Conservation (phyloP, 1,140 invertebrate genomes). For the Condylostylus longicornis region DNA sequence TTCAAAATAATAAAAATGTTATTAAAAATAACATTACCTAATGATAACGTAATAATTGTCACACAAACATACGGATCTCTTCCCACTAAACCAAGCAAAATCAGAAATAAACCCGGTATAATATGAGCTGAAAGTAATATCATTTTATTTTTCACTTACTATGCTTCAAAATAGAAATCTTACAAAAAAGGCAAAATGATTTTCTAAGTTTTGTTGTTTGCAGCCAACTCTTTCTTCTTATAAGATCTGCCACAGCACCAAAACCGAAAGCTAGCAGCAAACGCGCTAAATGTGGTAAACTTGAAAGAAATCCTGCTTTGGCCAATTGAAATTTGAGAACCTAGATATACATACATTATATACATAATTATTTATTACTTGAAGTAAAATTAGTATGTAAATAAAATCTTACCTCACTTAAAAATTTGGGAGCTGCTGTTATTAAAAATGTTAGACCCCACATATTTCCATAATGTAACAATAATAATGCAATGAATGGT, state of each 20-base stretch:
- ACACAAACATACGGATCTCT: slow-evolving; percentile 47
- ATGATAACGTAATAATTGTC: slow-evolving; percentile 50
- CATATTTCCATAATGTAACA: slow-evolving; percentile 58
- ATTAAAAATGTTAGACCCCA: slow-evolving; percentile 72
- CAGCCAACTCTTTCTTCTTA: slow-evolving; percentile 40
- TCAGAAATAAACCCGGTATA: slow-evolving; percentile 48
- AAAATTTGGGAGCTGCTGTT: slow-evolving; percentile 76
- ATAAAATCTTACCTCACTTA: slow-evolving; percentile 40
- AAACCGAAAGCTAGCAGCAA: slow-evolving; percentile 47
- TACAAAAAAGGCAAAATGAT: slow-evolving; percentile 53
- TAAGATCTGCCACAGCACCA: slow-evolving; percentile 47
- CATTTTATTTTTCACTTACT: neutral
- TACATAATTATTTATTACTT: neutral
- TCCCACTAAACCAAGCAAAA: slow-evolving; percentile 48
- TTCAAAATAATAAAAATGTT: too few species aligned
- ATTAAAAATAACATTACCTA: too few species aligned
- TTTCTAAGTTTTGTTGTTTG: slow-evolving; percentile 48
- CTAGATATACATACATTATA: slow-evolving; percentile 10
- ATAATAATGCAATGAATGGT: slow-evolving; percentile 48
- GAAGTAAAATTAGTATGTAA: neutral
- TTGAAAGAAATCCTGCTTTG: slow-evolving; percentile 51
- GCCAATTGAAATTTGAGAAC: slow-evolving; percentile 72
- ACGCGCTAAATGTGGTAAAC: slow-evolving; percentile 50
- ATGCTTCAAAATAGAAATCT: slow-evolving; percentile 20
- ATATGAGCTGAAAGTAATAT: slow-evolving; percentile 41